phyloP scores from a whole-genome alignment of 2,888 invertebrate genomes.

The Microctonus brassicae region DNA sequence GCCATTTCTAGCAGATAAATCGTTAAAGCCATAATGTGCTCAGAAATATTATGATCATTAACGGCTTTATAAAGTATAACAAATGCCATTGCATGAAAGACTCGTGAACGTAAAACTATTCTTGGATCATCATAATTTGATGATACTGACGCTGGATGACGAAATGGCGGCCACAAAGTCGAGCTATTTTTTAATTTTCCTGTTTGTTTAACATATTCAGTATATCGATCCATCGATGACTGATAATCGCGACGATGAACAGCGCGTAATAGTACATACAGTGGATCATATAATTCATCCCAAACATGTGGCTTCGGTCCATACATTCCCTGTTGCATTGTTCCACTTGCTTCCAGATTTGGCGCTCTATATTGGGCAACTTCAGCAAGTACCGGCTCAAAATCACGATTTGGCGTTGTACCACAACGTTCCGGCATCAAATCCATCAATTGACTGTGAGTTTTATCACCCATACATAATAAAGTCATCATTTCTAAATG shows the following conservation, averaged over 20 bases:
- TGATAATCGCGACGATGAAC: slow-evolving; percentile 95
- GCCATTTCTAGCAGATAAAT: slow-evolving; percentile 90
- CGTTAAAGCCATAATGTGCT: slow-evolving; percentile 89
- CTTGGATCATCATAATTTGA: slow-evolving; percentile 79
- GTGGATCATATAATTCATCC: slow-evolving; percentile 93
- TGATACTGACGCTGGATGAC: slow-evolving; percentile 77
- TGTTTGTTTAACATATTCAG: slow-evolving; percentile 79
- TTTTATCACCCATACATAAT: slow-evolving; percentile 93
- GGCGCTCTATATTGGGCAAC: slow-evolving; percentile 90
- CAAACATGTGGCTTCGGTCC: slow-evolving; percentile 89
- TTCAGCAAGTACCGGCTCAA: slow-evolving; percentile 87
- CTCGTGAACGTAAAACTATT: slow-evolving; percentile 73
- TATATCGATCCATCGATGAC: slow-evolving; percentile 92
- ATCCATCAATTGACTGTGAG: slow-evolving; percentile 95
- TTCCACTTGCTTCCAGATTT: slow-evolving; percentile 84
- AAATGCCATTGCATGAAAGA: slow-evolving; percentile 82
- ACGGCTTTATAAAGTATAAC: slow-evolving; percentile 89
- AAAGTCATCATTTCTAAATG: slow-evolving; percentile 93
- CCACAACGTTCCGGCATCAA: slow-evolving; percentile 96
- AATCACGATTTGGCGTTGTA: slow-evolving; percentile 89
- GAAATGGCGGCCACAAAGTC: slow-evolving; percentile 86
- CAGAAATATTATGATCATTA: slow-evolving; percentile 81
- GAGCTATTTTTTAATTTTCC: slow-evolving; percentile 74
- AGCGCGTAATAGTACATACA: slow-evolving; percentile 91
- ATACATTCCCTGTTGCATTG: slow-evolving; percentile 87